phyloP scores from a whole-genome alignment of 1,140 invertebrate species.

The Drosophila burlai region DNA sequence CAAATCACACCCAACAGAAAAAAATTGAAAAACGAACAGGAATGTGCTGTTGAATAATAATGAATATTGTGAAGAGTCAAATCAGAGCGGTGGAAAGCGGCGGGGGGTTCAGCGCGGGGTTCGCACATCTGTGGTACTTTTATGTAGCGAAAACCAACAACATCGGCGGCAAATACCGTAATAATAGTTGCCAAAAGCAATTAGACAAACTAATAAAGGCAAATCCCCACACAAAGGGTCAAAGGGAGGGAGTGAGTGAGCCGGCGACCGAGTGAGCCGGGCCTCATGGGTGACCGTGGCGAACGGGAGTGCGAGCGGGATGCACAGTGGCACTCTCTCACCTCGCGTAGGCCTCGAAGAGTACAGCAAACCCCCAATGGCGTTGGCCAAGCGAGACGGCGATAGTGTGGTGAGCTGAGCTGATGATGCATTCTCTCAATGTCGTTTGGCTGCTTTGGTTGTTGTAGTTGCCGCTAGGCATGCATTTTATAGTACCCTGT shows the following conservation, averaged over 20 bases:
- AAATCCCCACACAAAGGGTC: slow-evolving; percentile 65
- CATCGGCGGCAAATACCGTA: slow-evolving; percentile 57
- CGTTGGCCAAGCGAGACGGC: slow-evolving; percentile 71
- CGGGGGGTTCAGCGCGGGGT: slow-evolving; percentile 54
- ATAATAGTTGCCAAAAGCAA: slow-evolving; percentile 83
- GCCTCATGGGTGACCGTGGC: slow-evolving; percentile 25
- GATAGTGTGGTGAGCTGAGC: slow-evolving; percentile 32
- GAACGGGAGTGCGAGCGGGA: slow-evolving; percentile 31
- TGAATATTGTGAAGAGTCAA: slow-evolving; percentile 64
- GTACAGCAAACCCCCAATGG: slow-evolving; percentile 72
- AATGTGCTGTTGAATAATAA: slow-evolving; percentile 26
- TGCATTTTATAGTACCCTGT: slow-evolving; percentile 18
- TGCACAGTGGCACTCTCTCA: slow-evolving; percentile 26
- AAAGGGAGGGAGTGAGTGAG: slow-evolving; percentile 8
- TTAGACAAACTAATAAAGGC: slow-evolving; percentile 83
- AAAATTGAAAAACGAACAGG: slow-evolving; percentile 33
- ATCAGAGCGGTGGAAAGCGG: slow-evolving; percentile 49
- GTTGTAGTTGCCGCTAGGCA: slow-evolving; percentile 13
- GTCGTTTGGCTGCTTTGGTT: slow-evolving; percentile 14
- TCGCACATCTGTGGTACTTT: slow-evolving; percentile 77
- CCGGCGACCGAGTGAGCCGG: slow-evolving; percentile 8
- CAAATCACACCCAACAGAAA: slow-evolving; percentile 54
- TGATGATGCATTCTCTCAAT: slow-evolving; percentile 36
- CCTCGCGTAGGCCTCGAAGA: slow-evolving; percentile 65
- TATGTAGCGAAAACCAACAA: slow-evolving; percentile 44